These are phyloP conservation scores for Heliconius eleuchia DNA, from an alignment of 1,140 invertebrate genomes.

Conservation along the genomic window DNA sequence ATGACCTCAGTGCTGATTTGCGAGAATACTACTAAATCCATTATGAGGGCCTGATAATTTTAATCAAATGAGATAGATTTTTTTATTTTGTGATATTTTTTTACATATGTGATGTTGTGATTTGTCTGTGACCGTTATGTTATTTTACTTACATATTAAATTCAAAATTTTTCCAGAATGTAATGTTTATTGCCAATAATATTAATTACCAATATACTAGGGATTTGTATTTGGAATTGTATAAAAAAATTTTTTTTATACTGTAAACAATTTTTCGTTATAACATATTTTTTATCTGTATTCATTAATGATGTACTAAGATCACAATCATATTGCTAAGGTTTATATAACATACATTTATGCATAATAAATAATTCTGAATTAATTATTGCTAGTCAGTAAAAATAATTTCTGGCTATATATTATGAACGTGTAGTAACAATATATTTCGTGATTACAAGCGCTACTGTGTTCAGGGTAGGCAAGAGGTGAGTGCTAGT, in stretches of 20 bases:
- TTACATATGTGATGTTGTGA: neutral
- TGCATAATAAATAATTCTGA: neutral
- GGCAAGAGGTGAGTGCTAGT: slow-evolving; percentile 70
- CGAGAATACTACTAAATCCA: too few species aligned
- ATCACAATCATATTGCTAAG: too few species aligned
- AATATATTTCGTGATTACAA: slow-evolving; percentile 68
- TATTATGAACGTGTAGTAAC: slow-evolving; percentile 38
- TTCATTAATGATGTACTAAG: too few species aligned
- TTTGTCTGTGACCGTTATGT: neutral
- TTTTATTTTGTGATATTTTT: neutral
- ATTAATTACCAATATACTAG: too few species aligned
- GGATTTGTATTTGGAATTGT: too few species aligned
- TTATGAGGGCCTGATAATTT: neutral
- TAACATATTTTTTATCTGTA: too few species aligned
- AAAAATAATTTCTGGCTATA: neutral
- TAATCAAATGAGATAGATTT: neutral
- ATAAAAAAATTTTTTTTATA: too few species aligned
- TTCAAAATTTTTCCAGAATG: too few species aligned
- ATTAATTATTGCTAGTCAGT: neutral
- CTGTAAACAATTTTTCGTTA: too few species aligned
- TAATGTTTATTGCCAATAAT: too few species aligned
- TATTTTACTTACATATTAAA: too few species aligned
- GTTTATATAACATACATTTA: neutral
- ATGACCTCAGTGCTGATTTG: too few species aligned
- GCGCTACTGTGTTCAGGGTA: slow-evolving; percentile 68